These are phyloP conservation scores for Lithophane semibrunnea DNA, from an alignment of 2,888 invertebrate genomes.

Conservation along the genomic window DNA sequence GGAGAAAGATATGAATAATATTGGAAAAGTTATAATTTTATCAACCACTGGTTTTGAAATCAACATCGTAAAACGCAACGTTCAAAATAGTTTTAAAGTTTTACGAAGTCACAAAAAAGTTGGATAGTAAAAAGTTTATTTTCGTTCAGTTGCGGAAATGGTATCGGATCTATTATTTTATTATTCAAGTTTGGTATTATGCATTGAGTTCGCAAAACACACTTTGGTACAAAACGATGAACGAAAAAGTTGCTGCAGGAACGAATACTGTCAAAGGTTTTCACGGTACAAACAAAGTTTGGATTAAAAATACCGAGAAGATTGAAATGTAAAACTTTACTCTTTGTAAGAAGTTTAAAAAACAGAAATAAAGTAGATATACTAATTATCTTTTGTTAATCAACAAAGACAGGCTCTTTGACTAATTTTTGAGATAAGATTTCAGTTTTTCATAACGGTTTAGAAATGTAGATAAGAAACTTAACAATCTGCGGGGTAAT, in stretches of 20 bases:
- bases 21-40: conserved; percentile 15
- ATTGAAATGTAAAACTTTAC: conserved; percentile 9
- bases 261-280: conserved; percentile 13
- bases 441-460: neutral
- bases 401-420: neutral
- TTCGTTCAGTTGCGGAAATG: conserved; percentile 21
- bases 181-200: conserved; percentile 17
- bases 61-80: conserved; percentile 31
- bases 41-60: conserved; percentile 9
- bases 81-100: conserved; percentile 32
- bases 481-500: neutral
- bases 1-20: neutral
- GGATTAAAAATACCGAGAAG: conserved; percentile 24
- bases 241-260: conserved; percentile 7
- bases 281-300: conserved; percentile 23
- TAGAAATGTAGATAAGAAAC: neutral
- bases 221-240: conserved; percentile 13
- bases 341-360: neutral
- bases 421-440: neutral
- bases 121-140: conserved; percentile 20
- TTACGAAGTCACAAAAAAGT: conserved; percentile 25
- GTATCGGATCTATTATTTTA: conserved; percentile 29
- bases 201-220: conserved; percentile 18
- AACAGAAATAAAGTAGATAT: neutral
- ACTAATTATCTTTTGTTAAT: neutral